phyloP scores from a whole-genome alignment of 1,140 invertebrate species.

The Euschistus heros region DNA sequence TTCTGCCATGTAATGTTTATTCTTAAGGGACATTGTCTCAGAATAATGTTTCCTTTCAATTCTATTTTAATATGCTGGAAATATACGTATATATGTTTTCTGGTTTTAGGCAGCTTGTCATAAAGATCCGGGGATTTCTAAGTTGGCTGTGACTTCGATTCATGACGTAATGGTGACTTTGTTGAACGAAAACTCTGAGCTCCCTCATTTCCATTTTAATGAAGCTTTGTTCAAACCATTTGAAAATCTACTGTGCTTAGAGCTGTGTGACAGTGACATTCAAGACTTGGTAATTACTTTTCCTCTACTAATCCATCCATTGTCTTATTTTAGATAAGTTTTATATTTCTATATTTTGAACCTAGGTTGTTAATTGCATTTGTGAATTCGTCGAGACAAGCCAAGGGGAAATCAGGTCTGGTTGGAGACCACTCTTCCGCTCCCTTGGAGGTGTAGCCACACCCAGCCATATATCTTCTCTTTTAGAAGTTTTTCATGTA shows the following conservation, averaged over 20 bases:
- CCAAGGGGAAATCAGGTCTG: slow-evolving; percentile 80
- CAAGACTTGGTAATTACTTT: slow-evolving; percentile 58
- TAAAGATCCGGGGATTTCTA: slow-evolving; percentile 76
- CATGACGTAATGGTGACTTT: slow-evolving; percentile 82
- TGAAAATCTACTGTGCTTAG: slow-evolving; percentile 84
- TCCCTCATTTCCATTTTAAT: slow-evolving; percentile 90
- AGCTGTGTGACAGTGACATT: slow-evolving; percentile 82
- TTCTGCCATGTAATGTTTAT: no score
- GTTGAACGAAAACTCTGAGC: slow-evolving; percentile 76
- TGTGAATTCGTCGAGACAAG: slow-evolving; percentile 93
- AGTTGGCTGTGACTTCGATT: slow-evolving; percentile 85
- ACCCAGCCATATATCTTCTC: slow-evolving; percentile 48
- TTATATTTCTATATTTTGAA: neutral
- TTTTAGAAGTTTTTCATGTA: slow-evolving; percentile 85
- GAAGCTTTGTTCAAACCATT: slow-evolving; percentile 90
- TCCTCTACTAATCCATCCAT: neutral
- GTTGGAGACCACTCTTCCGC: slow-evolving; percentile 86
- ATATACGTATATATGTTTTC: slow-evolving; percentile 13
- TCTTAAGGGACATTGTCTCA: no score
- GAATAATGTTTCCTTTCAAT: neutral
- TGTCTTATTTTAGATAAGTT: neutral
- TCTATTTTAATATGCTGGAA: no score
- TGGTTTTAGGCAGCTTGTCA: slow-evolving; percentile 70
- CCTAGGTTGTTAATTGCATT: slow-evolving; percentile 84
- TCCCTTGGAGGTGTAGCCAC: slow-evolving; percentile 72